These are phyloP conservation scores for Megaptera novaeangliae DNA, from an alignment of 2,113 vertebrate species.

Conservation along the genomic window DNA sequence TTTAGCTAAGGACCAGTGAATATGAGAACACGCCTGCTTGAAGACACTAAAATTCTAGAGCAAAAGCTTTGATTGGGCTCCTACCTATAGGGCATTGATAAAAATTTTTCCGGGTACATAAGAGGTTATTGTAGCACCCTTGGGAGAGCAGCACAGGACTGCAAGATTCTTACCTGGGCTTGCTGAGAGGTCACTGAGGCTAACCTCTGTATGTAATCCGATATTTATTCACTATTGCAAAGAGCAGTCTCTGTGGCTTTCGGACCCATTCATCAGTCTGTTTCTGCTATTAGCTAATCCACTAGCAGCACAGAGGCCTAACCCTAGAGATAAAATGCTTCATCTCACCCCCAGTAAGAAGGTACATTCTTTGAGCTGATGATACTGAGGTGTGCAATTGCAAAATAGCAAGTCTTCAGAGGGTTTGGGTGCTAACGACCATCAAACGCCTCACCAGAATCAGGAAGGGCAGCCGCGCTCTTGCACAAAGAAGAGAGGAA, in stretches of 20 bases:
- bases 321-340: not conserved
- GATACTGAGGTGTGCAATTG: not conserved
- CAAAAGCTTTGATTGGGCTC: not conserved
- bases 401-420: not conserved
- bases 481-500: not conserved
- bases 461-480: not conserved
- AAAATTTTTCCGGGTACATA: not conserved
- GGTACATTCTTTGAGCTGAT: not conserved
- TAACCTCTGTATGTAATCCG: not conserved
- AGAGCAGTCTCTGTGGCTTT: not conserved
- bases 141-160: not conserved
- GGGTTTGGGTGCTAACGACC: not conserved
- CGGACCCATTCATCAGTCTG: not conserved
- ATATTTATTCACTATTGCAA: not conserved
- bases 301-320: not conserved
- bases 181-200: not conserved
- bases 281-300: not conserved
- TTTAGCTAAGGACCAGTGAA: not conserved
- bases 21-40: not conserved
- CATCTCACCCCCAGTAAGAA: not conserved
- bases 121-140: not conserved
- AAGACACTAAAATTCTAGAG: not conserved
- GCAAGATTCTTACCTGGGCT: not conserved
- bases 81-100: not conserved
- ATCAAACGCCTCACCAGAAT: not conserved